phyloP scores from a whole-genome alignment of 2,797 vertebrate species.

The Micrastur ruficollis region DNA sequence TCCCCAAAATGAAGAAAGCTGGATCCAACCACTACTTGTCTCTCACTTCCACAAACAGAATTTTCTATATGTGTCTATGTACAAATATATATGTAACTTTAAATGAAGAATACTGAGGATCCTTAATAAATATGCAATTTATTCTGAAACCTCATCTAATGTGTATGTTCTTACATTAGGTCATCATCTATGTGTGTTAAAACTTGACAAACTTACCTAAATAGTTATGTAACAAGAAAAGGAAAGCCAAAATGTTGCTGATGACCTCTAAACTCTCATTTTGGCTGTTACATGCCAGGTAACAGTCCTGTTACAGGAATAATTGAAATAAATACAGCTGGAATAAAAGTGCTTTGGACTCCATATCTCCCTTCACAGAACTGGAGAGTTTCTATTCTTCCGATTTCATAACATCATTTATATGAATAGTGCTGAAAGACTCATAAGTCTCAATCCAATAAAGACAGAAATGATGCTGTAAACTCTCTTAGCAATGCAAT shows the following conservation, averaged over 20 bases:
- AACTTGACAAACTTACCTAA: background rate
- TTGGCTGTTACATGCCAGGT: background rate
- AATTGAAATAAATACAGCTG: background rate
- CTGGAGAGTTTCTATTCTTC: background rate
- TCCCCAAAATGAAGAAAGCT: background rate
- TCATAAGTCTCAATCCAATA: background rate
- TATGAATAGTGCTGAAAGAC: conserved; percentile 15
- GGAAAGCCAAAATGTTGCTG: background rate
- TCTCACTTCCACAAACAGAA: background rate
- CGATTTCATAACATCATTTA: background rate
- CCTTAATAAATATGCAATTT: background rate
- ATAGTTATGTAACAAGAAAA: background rate
- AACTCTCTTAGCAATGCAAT: background rate
- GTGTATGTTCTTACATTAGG: background rate
- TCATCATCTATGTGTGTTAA: background rate
- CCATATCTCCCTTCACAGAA: background rate
- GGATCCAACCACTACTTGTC: background rate
- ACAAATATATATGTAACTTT: background rate
- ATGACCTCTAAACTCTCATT: background rate
- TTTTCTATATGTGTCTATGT: background rate
- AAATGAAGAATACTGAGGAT: background rate
- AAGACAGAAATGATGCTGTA: background rate
- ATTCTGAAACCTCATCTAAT: background rate
- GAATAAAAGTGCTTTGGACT: background rate
- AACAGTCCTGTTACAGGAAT: background rate